Evolutionary conservation across 2,888 invertebrate genomes (phyloP), one percentile per base, ranked within the genome.

Genomic region (Xestoiulus laeticollis): DNA sequence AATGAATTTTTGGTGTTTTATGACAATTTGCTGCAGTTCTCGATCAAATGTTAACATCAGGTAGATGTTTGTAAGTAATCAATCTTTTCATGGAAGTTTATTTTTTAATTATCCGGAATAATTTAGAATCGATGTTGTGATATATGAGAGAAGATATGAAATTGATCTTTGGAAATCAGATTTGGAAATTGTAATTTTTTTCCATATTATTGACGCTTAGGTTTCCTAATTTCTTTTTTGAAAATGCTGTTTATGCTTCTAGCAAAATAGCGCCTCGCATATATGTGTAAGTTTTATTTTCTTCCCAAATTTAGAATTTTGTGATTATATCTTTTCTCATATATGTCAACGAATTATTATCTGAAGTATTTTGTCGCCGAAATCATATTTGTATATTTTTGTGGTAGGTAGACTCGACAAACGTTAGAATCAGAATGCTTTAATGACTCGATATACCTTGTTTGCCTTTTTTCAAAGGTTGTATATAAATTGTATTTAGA

Each of bases 71-170:
- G 48, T 48, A 19, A 48, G 48, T 48, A 10, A 48, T 48, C 16
- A 19, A 48, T 48, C 14, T 48, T 59, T 48, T 48, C 48, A 2
- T 48, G 48, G 48, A 48, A 48, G 48, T 16, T 48, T 59, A 59
- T 59, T 59, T 59, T 59, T n/a, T n/a, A 59, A n/a, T 59, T 59
- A 59, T 59, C 59, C 59, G 59, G 59, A 59, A 59, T 1, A 59
- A 59, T n/a, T 59, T 59, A 59, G n/a, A 59, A 59, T 22, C 22
- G 59, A 19, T 59, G 22, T 59, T 59, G n/a, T 59, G n/a, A 59
- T 59, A n/a, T 59, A 59, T 59, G 59, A 59, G 59, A 59, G 59
- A 59, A 59, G 59, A 59, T 59, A 59, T n/a, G 59, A 59, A 59
- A 59, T 59, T 59, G n/a, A 59, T n/a, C n/a, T 59, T 59, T 3